These are phyloP conservation scores for Drosophila oshimai DNA, from an alignment of 1,140 invertebrate genomes.

Conservation along the genomic window DNA sequence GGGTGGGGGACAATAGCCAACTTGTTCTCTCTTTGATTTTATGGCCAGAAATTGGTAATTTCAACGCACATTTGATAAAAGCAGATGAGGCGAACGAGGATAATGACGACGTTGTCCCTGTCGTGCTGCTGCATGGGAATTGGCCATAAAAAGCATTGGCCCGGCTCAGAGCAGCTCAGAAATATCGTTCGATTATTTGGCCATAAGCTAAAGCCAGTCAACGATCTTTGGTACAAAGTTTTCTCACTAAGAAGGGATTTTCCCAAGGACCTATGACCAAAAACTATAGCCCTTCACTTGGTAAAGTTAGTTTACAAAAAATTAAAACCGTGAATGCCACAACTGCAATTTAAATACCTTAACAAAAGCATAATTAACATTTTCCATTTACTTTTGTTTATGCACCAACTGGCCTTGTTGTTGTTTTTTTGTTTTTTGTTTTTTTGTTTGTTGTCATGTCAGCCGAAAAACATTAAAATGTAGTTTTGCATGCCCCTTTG, in stretches of 20 bases:
- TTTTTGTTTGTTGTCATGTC: constrained; percentile 13
- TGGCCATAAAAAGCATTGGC: constrained; percentile 72
- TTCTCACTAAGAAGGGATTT: background rate
- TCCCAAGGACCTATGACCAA: background rate
- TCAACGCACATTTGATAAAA: constrained; percentile 56
- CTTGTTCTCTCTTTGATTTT: constrained; percentile 75
- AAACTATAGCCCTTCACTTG: constrained; percentile 5
- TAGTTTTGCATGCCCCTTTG: constrained; percentile 10
- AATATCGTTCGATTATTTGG: constrained; percentile 71
- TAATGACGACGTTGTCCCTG: constrained; percentile 38
- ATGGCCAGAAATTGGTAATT: constrained; percentile 78
- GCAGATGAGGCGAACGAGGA: constrained; percentile 13
- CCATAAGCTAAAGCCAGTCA: constrained; percentile 58
- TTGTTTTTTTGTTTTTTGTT: constrained; percentile 19
- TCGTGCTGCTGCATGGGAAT: constrained; percentile 68
- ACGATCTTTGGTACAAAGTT: constrained; percentile 26
- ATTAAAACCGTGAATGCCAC: constrained; percentile 14
- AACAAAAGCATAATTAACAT: constrained; percentile 32
- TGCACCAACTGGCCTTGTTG: constrained; percentile 30
- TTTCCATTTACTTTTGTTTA: constrained; percentile 46
- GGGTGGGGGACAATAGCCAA: constrained; percentile 39
- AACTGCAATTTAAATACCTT: constrained; percentile 11
- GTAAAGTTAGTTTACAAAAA: background rate
- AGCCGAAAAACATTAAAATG: constrained; percentile 26
- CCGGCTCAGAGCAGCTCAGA: constrained; percentile 68